phyloP scores from a whole-genome alignment of 1,140 invertebrate species.

The Subanguina moxae region DNA sequence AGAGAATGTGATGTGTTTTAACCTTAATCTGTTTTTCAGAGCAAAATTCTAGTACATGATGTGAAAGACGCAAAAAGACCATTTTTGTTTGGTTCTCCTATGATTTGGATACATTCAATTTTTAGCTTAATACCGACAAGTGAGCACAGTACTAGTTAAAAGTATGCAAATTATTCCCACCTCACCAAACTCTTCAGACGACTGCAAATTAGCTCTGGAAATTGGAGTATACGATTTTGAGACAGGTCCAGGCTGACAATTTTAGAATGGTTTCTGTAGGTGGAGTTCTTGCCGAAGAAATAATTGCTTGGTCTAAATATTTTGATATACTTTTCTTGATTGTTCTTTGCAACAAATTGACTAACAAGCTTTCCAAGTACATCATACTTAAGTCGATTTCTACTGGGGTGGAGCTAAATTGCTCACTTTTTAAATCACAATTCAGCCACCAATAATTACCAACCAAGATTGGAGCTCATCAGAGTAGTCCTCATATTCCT shows the following conservation, averaged over 20 bases:
- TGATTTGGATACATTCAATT: no score
- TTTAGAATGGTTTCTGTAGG: constrained; percentile 16
- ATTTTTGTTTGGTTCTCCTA: no score
- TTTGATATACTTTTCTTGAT: constrained; percentile 11
- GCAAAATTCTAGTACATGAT: no score
- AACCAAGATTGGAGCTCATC: constrained; percentile 1
- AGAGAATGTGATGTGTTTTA: no score
- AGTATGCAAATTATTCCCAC: constrained; percentile 4
- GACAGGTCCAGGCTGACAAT: constrained; percentile 24
- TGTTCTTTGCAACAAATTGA: constrained; percentile 10
- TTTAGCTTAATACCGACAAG: no score
- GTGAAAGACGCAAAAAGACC: no score
- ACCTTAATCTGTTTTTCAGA: no score
- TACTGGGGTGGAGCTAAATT: neutral
- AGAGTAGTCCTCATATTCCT: neutral
- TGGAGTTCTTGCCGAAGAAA: constrained; percentile 16
- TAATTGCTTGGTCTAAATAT: constrained; percentile 1
- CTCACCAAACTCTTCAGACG: constrained; percentile 25
- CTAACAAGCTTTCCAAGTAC: constrained; percentile 3
- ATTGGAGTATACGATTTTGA: constrained; percentile 18
- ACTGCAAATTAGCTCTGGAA: constrained; percentile 15
- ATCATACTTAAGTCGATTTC: constrained; percentile 6
- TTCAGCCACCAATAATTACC: neutral
- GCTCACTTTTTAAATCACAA: neutral
- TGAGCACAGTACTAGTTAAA: neutral